These are phyloP conservation scores for Muraenolepis orangiensis DNA, from an alignment of 2,797 vertebrate genomes.

Conservation along the genomic window DNA sequence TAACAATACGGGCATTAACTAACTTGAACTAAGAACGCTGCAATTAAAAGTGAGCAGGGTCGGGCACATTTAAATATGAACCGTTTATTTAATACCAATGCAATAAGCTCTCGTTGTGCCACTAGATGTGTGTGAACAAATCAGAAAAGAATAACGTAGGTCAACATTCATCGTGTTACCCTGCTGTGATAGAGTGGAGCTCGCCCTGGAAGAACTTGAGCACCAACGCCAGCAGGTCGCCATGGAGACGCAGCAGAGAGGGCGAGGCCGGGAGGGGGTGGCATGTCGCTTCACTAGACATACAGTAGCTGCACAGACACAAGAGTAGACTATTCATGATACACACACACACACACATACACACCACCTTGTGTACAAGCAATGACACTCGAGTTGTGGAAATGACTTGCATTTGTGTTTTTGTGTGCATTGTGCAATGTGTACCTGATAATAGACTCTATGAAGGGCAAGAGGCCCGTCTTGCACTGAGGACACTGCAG, in stretches of 20 bases:
- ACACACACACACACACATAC: background rate
- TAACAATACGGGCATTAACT: background rate
- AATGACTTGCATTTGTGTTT: background rate
- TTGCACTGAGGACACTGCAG: slow-evolving; percentile 81
- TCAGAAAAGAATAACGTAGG: background rate
- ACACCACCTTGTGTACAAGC: background rate
- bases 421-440: no score
- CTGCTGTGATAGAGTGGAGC: slow-evolving; percentile 60
- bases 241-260: slow-evolving; percentile 74
- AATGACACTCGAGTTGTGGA: background rate
- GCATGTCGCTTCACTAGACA: slow-evolving; percentile 78
- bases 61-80: background rate
- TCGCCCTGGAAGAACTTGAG: slow-evolving; percentile 85
- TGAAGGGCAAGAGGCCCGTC: slow-evolving; percentile 65
- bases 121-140: background rate
- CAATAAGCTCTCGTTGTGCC: background rate
- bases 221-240: slow-evolving; percentile 79
- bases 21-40: background rate
- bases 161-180: slow-evolving; percentile 40
- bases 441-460: slow-evolving; percentile 73
- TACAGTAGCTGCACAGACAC: slow-evolving; percentile 63
- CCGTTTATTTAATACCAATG: background rate
- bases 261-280: slow-evolving; percentile 72
- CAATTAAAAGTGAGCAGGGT: background rate
- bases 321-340: background rate